These are phyloP conservation scores for Tenthredo livida DNA, from an alignment of 2,888 invertebrate species.

Conservation along the genomic window DNA sequence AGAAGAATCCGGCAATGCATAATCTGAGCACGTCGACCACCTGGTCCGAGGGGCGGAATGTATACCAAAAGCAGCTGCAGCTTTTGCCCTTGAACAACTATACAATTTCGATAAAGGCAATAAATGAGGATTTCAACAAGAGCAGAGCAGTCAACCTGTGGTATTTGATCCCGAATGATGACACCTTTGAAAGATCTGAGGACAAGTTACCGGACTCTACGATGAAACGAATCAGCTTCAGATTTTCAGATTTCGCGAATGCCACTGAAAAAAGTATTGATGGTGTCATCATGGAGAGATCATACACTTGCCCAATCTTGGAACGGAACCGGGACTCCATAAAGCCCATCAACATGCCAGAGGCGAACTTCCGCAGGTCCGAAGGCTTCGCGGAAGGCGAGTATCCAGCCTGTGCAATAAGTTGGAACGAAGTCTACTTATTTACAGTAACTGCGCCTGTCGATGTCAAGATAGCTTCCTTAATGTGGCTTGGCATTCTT, in stretches of 20 bases:
- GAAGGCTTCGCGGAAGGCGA: neutral
- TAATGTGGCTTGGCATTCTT: neutral
- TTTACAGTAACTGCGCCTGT: neutral
- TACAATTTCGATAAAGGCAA: neutral
- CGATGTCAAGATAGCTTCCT: neutral
- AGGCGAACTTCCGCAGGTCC: neutral
- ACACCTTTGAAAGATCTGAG: neutral
- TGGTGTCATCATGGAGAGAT: neutral
- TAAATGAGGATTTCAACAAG: too few relatives aligned
- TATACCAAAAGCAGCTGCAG: neutral
- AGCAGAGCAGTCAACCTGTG: neutral
- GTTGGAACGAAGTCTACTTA: neutral
- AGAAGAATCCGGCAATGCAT: neutral
- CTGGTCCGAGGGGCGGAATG: neutral
- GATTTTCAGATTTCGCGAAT: neutral
- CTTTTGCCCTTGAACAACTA: neutral
- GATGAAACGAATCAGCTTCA: neutral
- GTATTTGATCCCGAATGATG: neutral
- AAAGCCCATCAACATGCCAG: too few relatives aligned
- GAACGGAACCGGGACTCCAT: neutral
- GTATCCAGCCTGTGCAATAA: neutral
- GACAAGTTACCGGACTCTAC: neutral
- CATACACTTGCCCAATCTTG: neutral
- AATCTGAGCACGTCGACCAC: neutral
- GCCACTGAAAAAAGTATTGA: neutral